Percentiles rank a stretch among this genome's conserved stretches.
Evolutionary conservation across 2,797 vertebrate genomes (phyloP).

Genomic region (Malacoctenus gilli): DNA sequence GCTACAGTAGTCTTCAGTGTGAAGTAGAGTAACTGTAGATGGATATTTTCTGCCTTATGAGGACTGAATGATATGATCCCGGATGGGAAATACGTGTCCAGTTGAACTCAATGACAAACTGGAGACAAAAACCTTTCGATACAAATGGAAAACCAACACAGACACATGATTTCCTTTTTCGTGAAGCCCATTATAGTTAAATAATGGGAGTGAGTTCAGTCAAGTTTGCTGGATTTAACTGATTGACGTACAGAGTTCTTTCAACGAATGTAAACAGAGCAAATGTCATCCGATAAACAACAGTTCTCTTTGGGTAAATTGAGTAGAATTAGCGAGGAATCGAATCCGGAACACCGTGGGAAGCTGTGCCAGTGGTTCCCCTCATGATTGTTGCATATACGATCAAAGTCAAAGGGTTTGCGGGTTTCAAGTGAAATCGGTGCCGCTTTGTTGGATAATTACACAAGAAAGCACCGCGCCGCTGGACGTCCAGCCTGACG

Average conservation of each 20-base stretch:
- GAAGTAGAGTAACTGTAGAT: constrained; percentile 47
- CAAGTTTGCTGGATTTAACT: constrained; percentile 24
- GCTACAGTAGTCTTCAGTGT: constrained; percentile 55
- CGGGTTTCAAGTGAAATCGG: constrained; percentile 12
- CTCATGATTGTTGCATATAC: constrained; percentile 55
- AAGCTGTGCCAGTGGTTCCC: constrained; percentile 52
- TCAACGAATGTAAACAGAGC: constrained; percentile 10
- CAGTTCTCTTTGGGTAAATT: constrained; percentile 52
- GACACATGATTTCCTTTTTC: constrained; percentile 6
- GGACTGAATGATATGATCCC: constrained; percentile 12
- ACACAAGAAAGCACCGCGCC: constrained; percentile 8
- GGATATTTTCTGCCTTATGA: constrained; percentile 37
- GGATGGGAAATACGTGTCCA: constrained; percentile 4
- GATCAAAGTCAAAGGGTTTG: constrained; percentile 23
- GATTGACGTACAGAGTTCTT: not conserved
- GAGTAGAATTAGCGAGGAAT: constrained; percentile 17
- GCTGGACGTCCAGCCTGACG: too few species aligned
- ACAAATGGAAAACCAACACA: constrained; percentile 1
- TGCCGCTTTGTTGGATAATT: not conserved
- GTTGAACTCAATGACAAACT: constrained; percentile 6
- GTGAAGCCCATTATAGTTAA: constrained; percentile 16
- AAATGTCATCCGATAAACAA: constrained; percentile 11
- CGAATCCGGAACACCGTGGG: constrained; percentile 20
- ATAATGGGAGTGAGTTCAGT: constrained; percentile 26
- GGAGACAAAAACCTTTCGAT: constrained; percentile 14